phyloP scores from a whole-genome alignment of 2,113 vertebrate genomes.

The Seriola dumerili region DNA sequence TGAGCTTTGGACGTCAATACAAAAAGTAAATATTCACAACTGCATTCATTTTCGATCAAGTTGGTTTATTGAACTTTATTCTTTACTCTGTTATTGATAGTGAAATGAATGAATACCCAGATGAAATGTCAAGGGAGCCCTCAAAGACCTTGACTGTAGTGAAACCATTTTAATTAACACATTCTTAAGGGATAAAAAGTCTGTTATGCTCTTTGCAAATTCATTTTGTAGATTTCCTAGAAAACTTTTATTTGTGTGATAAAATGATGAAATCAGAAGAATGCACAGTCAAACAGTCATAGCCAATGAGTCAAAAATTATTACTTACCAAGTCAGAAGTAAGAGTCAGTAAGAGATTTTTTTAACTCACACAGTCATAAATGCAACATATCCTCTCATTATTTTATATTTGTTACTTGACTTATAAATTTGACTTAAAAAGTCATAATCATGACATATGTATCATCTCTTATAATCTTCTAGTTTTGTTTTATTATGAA shows the following conservation, averaged over 20 bases:
- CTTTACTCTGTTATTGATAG: not conserved
- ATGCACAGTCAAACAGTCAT: too few relatives aligned
- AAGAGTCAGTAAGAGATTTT: not conserved
- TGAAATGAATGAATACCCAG: not conserved
- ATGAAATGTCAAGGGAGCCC: not conserved
- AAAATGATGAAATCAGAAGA: too few relatives aligned
- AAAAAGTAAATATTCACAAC: constrained; percentile 1
- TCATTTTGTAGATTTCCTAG: not conserved
- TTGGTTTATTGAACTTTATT: not conserved
- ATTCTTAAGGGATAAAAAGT: not conserved
- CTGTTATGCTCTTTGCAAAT: not conserved
- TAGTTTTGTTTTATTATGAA: not conserved
- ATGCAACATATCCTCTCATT: not conserved
- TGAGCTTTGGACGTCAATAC: constrained; percentile 1
- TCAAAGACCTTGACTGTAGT: not conserved
- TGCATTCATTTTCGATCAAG: not conserved
- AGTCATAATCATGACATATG: not conserved
- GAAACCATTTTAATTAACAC: not conserved
- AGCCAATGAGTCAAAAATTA: not conserved
- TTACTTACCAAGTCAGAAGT: not conserved
- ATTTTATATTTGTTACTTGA: not conserved
- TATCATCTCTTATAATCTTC: not conserved
- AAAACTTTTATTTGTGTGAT: not conserved
- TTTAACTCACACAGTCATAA: not conserved
- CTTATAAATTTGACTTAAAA: not conserved